A percentile compares a stretch with the other conserved stretches of the same genome.
Conservation (phyloP, 2,888 invertebrate species). For the Cyrtodaria siliqua region DNA sequence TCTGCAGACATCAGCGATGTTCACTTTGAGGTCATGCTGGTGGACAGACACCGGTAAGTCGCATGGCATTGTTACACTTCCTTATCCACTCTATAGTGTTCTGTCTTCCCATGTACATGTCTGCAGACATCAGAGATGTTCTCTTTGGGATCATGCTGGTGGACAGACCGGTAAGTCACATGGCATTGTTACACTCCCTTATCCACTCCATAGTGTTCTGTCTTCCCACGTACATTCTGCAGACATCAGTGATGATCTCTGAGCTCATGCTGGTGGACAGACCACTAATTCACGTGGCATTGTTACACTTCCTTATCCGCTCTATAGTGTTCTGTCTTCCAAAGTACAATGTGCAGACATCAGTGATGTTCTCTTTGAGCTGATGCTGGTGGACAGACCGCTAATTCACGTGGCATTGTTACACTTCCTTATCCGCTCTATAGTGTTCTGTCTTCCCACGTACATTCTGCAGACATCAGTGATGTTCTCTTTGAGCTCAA, state of each 20-base stretch:
- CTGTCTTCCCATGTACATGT: conserved; percentile 94
- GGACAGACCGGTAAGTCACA: conserved; percentile 84
- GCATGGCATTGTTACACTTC: conserved; percentile 89
- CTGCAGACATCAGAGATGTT: conserved; percentile 96
- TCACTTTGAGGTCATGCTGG: conserved; percentile 91
- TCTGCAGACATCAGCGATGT: conserved; percentile 96
- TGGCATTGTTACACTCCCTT: conserved; percentile 92
- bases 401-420: no score
- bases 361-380: conserved; percentile 94
- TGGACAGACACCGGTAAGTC: conserved; percentile 84
- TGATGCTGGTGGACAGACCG: conserved; percentile 87
- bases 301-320: conserved; percentile 93
- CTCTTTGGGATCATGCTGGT: conserved; percentile 91
- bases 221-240: conserved; percentile 93
- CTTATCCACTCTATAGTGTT: conserved; percentile 94
- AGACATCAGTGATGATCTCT: conserved; percentile 95
- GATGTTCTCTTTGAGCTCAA: no score
- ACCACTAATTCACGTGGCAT: conserved; percentile 85
- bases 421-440: no score
- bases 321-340: conserved; percentile 95
- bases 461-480: no score
- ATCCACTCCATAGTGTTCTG: conserved; percentile 94
- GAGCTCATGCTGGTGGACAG: conserved; percentile 89
- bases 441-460: no score
- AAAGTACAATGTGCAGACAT: conserved; percentile 95